phyloP scores from a whole-genome alignment of 2,888 invertebrate genomes.

The Argynnis bischoffii region DNA sequence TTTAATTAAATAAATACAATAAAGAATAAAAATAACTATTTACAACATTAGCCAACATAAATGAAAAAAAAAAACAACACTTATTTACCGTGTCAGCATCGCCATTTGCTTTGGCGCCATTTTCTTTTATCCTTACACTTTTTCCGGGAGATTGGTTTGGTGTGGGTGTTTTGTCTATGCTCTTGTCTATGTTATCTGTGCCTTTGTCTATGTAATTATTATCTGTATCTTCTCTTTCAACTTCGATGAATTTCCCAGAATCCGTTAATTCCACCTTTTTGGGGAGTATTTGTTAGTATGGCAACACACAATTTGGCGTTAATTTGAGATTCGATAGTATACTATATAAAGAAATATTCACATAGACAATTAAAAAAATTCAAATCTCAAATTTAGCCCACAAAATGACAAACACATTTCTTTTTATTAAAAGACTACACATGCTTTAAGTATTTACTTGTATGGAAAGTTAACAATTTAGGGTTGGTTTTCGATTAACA shows the following conservation, averaged over 20 bases:
- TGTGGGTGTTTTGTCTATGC: constrained; percentile 51
- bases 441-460: constrained; percentile 14
- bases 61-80: constrained; percentile 22
- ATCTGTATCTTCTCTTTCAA: constrained; percentile 60
- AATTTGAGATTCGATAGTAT: constrained; percentile 38
- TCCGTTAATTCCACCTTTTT: constrained; percentile 79
- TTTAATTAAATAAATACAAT: no score
- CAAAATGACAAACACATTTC: constrained; percentile 5
- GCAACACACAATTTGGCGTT: constrained; percentile 54
- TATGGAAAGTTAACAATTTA: not conserved
- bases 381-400: constrained; percentile 24
- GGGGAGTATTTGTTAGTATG: constrained; percentile 65
- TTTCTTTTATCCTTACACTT: constrained; percentile 74
- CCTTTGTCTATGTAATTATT: constrained; percentile 43
- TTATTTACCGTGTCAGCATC: constrained; percentile 54
- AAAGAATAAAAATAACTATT: not conserved
- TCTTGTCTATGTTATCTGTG: constrained; percentile 43
- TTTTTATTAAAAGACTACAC: constrained; percentile 6
- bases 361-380: not conserved
- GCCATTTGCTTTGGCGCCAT: constrained; percentile 64
- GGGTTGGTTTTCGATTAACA: constrained; percentile 8
- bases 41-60: constrained; percentile 7
- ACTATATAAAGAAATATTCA: not conserved
- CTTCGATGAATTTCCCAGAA: constrained; percentile 79
- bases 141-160: constrained; percentile 71